Base-by-base conservation (phyloP, 2,888 invertebrate species). In the Philaethria dido region DNA sequence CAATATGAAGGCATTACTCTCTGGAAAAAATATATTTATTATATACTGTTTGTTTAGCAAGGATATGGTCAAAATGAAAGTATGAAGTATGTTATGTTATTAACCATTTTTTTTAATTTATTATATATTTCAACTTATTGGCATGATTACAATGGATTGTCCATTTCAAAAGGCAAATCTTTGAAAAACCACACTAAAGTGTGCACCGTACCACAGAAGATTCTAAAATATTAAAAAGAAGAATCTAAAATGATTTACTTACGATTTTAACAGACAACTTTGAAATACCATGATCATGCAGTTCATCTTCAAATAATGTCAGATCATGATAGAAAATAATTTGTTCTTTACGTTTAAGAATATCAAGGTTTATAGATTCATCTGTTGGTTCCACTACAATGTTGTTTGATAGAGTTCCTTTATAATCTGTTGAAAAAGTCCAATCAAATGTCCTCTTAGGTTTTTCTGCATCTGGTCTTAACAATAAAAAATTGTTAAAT, bases 261-360 rank as follows among this genome's bases (percentile, higher is more conserved):
- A 98, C 98, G 92, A 99, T 97, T 95, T 99, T 98, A 0, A 98
- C 97, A 72, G 96, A 96, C 76, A 96, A 94, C 62, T 96, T 95
- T 1, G 99, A 97, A 64, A 97, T 96, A 16, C 99, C 99, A 93
- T 99, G 98, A 89, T 99, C 99, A 82, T 99, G 99, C 55, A 99
- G 89, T 87, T 99, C 99, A 93, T 99, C 99, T 92, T 99, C 99
- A 93, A 97, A 99, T 44, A 99, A 90, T 66, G 97, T 96, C 39
- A 99, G 90, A 84, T 99, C 98, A 76, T 98, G 96, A 87, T 98
- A 99, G 85, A 99, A 99, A 3, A 98, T 86, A 65, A 99, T 99
- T 82, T 96, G 96, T 76, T 99, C 99, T 77, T 95, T 96, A 74
- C 95, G 94, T 92, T 97, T 98, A 50, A 99, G 89, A 81, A 97